Conservation (phyloP, 2,113 vertebrate species). For the Elanus axillaris region DNA sequence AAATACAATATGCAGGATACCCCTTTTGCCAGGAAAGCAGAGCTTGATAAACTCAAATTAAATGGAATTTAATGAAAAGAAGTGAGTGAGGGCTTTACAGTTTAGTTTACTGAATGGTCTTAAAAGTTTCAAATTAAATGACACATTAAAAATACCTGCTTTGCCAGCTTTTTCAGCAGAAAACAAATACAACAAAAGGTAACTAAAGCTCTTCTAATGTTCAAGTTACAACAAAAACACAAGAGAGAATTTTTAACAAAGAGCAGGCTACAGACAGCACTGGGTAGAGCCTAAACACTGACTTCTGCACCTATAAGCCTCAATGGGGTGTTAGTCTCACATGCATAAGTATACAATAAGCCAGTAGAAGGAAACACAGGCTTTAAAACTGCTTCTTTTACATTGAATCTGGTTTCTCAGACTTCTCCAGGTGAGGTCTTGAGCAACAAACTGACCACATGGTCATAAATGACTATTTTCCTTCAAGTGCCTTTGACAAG, state of each 20-base stretch:
- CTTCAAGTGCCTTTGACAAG: background rate
- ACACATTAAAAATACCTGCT: background rate
- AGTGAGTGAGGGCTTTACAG: background rate
- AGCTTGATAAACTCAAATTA: background rate
- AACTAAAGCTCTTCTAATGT: background rate
- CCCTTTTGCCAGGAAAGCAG: background rate
- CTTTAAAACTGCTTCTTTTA: background rate
- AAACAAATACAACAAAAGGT: background rate
- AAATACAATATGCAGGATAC: background rate
- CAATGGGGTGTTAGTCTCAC: background rate
- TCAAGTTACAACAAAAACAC: background rate
- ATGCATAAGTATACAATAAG: background rate
- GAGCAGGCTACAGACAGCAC: background rate
- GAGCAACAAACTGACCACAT: background rate
- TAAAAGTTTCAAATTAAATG: background rate
- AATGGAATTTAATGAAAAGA: conserved; percentile 16
- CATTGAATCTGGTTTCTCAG: background rate
- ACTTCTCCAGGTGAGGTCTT: background rate
- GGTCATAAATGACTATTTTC: background rate
- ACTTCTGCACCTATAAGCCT: background rate
- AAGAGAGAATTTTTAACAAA: background rate
- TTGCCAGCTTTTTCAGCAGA: background rate
- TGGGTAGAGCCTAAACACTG: background rate
- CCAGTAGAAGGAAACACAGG: background rate
- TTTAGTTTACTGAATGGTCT: background rate